Evolutionary conservation across 2,888 invertebrate species (phyloP).

Genomic region (Conistra vaccinii): DNA sequence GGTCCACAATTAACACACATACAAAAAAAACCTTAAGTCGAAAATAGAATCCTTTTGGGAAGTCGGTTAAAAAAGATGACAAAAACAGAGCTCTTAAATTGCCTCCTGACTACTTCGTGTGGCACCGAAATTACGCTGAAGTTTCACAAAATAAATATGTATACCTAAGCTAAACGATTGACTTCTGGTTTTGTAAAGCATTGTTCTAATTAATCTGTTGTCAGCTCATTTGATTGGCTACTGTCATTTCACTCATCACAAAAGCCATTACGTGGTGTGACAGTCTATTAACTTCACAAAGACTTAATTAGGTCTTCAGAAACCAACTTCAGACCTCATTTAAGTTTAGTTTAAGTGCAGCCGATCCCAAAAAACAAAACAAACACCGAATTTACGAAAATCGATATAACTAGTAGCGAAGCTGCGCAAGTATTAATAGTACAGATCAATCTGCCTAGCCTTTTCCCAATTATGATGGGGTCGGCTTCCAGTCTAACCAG

Average conservation of each 20-base stretch:
- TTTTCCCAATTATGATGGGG: no score
- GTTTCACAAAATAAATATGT: background rate
- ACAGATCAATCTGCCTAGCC: no score
- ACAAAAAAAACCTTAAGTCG: no score
- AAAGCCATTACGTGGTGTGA: background rate
- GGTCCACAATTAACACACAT: no score
- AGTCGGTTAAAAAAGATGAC: no score
- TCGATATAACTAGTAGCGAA: background rate
- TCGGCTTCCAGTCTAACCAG: no score
- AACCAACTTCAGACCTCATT: no score
- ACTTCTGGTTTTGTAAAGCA: background rate
- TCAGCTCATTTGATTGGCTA: background rate
- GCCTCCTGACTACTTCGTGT: background rate
- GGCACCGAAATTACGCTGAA: background rate
- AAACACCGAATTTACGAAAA: background rate
- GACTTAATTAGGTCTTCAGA: background rate
- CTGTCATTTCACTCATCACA: background rate
- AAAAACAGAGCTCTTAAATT: constrained; percentile 1
- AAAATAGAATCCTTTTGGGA: no score
- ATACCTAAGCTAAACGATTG: background rate
- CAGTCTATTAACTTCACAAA: background rate
- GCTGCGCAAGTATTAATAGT: constrained; percentile 4
- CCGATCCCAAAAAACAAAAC: background rate
- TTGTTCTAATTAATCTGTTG: background rate
- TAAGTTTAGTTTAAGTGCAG: background rate